Conservation (phyloP, 2,797 vertebrate species). For the Sebastolobus alascanus region DNA sequence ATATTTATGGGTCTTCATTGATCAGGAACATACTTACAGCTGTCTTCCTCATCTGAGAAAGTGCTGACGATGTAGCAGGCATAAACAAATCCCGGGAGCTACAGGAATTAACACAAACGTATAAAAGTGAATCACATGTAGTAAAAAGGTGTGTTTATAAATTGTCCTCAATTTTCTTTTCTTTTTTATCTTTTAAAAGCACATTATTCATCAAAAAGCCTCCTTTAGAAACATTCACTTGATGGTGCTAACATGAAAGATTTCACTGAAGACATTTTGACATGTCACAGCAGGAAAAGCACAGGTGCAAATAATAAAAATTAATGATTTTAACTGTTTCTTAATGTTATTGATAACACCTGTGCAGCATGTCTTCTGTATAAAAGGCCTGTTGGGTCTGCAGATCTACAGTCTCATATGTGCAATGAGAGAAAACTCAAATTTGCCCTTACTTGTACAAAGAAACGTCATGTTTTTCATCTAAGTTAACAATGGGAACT, state of each 20-base stretch:
- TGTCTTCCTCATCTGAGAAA: slow-evolving; percentile 91
- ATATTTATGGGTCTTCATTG: not conserved
- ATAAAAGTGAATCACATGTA: not conserved
- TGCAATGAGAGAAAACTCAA: not conserved
- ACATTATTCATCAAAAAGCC: not conserved
- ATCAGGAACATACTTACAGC: slow-evolving; percentile 86
- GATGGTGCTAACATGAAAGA: not conserved
- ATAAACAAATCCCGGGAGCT: slow-evolving; percentile 90
- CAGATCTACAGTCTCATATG: not conserved
- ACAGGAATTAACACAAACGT: slow-evolving; percentile 46
- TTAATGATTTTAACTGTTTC: not conserved
- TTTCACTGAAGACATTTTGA: not conserved
- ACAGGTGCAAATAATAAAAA: not conserved
- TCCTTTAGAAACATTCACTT: not conserved
- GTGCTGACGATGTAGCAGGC: slow-evolving; percentile 89
- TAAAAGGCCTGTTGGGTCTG: not conserved
- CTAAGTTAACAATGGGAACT: too few relatives aligned
- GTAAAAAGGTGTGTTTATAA: not conserved
- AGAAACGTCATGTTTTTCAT: too few relatives aligned
- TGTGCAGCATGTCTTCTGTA: not conserved
- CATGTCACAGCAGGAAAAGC: not conserved
- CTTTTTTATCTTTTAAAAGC: not conserved
- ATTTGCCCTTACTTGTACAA: too few relatives aligned
- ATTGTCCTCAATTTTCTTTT: not conserved
- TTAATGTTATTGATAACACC: not conserved